Percentiles rank a stretch among this genome's conserved stretches.
phyloP scores from a whole-genome alignment of 2,888 invertebrate genomes.

The Mycogona germanica region DNA sequence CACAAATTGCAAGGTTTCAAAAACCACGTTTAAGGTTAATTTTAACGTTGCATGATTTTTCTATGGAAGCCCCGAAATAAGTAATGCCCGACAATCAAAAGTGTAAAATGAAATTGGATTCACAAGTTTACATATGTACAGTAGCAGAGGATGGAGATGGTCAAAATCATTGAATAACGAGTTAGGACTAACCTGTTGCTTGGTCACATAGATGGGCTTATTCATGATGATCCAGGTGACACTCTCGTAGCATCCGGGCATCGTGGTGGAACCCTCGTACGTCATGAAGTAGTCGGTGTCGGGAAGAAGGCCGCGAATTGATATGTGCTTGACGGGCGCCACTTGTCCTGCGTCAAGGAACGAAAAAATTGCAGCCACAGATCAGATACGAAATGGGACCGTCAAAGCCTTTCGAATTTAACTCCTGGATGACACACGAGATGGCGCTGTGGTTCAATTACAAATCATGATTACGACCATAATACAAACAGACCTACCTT shows the following conservation, averaged over 20 bases:
- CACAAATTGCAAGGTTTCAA: too few relatives aligned
- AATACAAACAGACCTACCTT: conserved; percentile 59
- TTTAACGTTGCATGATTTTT: too few relatives aligned
- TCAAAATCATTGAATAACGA: too few relatives aligned
- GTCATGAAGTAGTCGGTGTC: conserved; percentile 96
- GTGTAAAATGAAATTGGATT: too few relatives aligned
- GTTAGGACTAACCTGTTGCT: conserved; percentile 67
- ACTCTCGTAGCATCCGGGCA: conserved; percentile 95
- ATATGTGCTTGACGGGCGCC: conserved; percentile 70
- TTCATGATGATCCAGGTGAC: conserved; percentile 98
- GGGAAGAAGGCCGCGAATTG: conserved; percentile 76
- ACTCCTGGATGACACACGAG: not conserved
- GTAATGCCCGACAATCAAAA: too few relatives aligned
- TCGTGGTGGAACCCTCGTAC: conserved; percentile 93
- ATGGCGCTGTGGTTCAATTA: not conserved
- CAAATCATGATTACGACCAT: too few relatives aligned
- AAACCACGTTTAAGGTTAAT: too few relatives aligned
- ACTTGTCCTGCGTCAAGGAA: conserved; percentile 50
- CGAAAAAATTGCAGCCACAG: not conserved
- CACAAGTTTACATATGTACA: too few relatives aligned
- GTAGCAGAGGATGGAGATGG: too few relatives aligned
- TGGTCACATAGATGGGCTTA: conserved; percentile 95
- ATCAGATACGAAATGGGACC: not conserved
- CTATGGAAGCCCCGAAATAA: too few relatives aligned
- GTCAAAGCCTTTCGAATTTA: not conserved